Percentiles rank a stretch among this genome's conserved stretches.
Evolutionary conservation across 2,113 vertebrate genomes (phyloP).

Genomic region (Xiphophorus couchianus): DNA sequence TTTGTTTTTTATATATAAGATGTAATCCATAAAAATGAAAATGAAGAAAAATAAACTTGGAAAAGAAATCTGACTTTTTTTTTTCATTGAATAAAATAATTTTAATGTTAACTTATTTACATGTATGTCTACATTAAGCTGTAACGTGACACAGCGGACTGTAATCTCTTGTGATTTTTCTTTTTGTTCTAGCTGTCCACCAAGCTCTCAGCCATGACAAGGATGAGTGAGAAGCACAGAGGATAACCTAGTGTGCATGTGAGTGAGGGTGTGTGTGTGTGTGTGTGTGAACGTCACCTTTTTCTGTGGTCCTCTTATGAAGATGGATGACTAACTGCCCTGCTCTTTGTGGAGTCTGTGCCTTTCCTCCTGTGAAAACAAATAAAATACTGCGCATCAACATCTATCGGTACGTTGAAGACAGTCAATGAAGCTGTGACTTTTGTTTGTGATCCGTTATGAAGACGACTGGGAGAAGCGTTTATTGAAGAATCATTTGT

Average conservation of each 20-base stretch:
- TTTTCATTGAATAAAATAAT: not conserved
- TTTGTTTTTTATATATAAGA: too few species aligned
- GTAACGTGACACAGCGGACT: not conserved
- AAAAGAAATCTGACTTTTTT: not conserved
- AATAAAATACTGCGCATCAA: constrained; percentile 7
- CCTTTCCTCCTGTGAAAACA: constrained; percentile 13
- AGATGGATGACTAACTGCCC: not conserved
- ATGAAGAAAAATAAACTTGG: too few species aligned
- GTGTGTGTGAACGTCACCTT: not conserved
- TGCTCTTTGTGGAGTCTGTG: constrained; percentile 11
- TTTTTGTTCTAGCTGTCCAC: constrained; percentile 62
- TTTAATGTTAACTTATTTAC: not conserved
- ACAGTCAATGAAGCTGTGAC: constrained; percentile 30
- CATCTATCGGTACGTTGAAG: constrained; percentile 25
- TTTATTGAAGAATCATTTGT: not conserved
- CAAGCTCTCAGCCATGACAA: constrained; percentile 62
- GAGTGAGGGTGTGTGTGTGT: not conserved
- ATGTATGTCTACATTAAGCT: not conserved
- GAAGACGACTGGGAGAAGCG: not conserved
- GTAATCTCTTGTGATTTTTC: not conserved
- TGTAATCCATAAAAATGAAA: too few species aligned
- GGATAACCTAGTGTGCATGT: constrained; percentile 4
- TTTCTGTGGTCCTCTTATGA: not conserved
- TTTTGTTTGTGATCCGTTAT: constrained; percentile 29
- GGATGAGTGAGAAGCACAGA: constrained; percentile 55